Base-by-base conservation (phyloP, 2,888 invertebrate genomes). In the Phortica magna region DNA sequence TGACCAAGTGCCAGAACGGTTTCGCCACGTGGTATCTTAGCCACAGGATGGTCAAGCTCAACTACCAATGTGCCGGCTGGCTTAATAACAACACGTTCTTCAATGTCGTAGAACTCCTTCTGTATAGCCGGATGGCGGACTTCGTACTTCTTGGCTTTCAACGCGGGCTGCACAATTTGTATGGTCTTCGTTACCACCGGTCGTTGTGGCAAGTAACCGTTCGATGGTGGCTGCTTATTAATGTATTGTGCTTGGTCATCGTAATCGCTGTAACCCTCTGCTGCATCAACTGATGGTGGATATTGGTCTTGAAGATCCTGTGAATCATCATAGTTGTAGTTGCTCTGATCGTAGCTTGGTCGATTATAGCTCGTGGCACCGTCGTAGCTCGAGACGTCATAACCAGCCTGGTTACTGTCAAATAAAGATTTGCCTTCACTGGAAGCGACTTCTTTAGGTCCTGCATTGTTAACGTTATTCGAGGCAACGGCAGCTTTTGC, bases 101-200 rank as follows among this genome's bases (percentile, higher is more conserved):
- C 94, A 80, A 94, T 94, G 82, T 94, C 94, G 88, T 94, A 94
- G 89, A 94, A 94, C 85, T 94, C 93, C 88, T 94, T 94, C 82
- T 94, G 93, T 78, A 94, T 93, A 53, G 94, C 94, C 61, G 94
- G 94, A 78, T 94, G 93, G 77, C 94, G 93, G 10, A 94, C 92
- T 86, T 94, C 93, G 83, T 93, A 93, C 79, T 93, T 94, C 75
- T 93, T 93, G 39, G 94, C 94, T 80, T 93, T 93, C 19, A 92
- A 91, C 3, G 93, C 94, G 0, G 94, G 94, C 81, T 94, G 94
- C 6, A 93, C 93, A 22, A 94, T 93, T 83, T 94, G 94, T 14
- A 94, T 92, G 65, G 93, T 92, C 81, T 94, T 93, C 80, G 94
- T 90, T 22, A 93, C 91, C 19, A 93, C 92, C 5, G 92, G 94